Conservation (phyloP, 2,797 vertebrate species). For the Orestias chungarensis region DNA sequence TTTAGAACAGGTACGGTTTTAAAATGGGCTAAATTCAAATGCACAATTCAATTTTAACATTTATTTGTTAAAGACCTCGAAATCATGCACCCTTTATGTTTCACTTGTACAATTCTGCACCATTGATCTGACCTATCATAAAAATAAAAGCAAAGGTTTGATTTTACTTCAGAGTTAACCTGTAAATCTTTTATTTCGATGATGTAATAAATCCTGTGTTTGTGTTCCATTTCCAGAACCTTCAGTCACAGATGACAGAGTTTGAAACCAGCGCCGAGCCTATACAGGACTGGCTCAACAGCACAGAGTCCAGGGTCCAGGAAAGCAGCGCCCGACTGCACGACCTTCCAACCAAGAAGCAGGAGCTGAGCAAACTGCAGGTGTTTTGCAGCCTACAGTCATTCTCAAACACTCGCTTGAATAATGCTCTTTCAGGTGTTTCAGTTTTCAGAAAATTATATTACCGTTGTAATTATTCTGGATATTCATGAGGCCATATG, state of each 20-base stretch:
- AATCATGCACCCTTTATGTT: background rate
- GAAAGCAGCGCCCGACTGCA: conserved; percentile 89
- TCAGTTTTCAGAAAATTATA: conserved; percentile 10
- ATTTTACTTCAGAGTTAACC: background rate
- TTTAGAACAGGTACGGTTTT: background rate
- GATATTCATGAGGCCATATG: conserved; percentile 13
- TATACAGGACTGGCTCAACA: conserved; percentile 90
- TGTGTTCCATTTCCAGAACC: conserved; percentile 76
- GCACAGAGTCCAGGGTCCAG: conserved; percentile 86
- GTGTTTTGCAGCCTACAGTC: conserved; percentile 67
- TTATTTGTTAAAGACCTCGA: background rate
- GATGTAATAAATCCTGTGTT: background rate
- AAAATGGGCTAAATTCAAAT: background rate
- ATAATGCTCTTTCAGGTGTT: background rate
- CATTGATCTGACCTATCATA: background rate
- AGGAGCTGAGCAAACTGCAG: conserved; percentile 93
- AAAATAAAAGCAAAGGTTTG: background rate
- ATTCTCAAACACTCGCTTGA: background rate
- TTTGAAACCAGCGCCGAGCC: conserved; percentile 93
- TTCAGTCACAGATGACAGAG: conserved; percentile 94
- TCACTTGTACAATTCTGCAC: background rate
- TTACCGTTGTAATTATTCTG: conserved; percentile 14
- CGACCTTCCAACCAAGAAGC: conserved; percentile 90
- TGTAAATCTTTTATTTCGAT: background rate
- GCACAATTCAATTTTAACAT: background rate